phyloP scores from a whole-genome alignment of 2,888 invertebrate genomes.

The Plagodis pulveraria region DNA sequence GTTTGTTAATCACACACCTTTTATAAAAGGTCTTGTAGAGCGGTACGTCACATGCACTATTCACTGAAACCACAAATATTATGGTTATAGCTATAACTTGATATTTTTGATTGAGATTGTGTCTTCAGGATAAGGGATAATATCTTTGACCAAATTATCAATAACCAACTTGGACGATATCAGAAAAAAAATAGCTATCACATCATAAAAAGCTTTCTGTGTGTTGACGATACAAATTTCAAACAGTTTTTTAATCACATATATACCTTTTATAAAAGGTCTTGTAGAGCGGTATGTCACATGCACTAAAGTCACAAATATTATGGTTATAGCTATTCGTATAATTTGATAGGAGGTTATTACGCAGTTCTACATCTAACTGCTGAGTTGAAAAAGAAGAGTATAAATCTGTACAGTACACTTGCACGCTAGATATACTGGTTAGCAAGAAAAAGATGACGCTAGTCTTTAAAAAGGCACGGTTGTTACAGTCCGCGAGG shows the following conservation, averaged over 20 bases:
- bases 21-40: background rate
- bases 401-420: constrained; percentile 55
- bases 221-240: no score
- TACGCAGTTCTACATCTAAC: constrained; percentile 3
- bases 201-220: no score
- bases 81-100: constrained; percentile 42
- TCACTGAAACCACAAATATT: constrained; percentile 41
- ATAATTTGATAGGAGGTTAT: constrained; percentile 47
- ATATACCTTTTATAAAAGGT: background rate
- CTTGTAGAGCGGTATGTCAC: constrained; percentile 3
- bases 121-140: no score
- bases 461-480: constrained; percentile 37
- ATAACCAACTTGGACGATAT: no score
- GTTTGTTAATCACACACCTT: no score
- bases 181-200: no score
- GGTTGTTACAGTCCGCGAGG: no score
- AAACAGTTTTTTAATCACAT: no score
- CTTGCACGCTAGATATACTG: constrained; percentile 60
- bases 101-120: no score
- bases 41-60: constrained; percentile 5
- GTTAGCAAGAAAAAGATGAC: constrained; percentile 56
- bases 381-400: constrained; percentile 20
- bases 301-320: constrained; percentile 37
- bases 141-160: no score
- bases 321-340: constrained; percentile 40